phyloP scores from a whole-genome alignment of 1,140 invertebrate species.

The Nomia melanderi region DNA sequence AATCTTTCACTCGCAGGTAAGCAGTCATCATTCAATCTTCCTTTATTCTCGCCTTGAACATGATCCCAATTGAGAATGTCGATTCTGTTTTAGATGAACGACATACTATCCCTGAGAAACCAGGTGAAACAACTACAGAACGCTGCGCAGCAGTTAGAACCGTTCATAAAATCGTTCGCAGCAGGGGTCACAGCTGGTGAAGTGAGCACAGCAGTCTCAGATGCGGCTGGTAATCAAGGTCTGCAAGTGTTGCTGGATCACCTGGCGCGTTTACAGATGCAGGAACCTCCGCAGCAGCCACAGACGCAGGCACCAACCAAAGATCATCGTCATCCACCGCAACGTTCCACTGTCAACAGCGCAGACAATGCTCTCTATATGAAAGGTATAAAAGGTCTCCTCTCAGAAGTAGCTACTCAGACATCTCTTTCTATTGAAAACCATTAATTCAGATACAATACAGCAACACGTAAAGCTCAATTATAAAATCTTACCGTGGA shows the following conservation, averaged over 20 bases:
- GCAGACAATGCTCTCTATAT: conserved; percentile 77
- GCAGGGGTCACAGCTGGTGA: conserved; percentile 75
- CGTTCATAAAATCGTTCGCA: conserved; percentile 84
- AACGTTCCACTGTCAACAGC: conserved; percentile 63
- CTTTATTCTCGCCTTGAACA: too few relatives aligned
- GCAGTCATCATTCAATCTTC: too few relatives aligned
- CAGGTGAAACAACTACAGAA: conserved; percentile 86
- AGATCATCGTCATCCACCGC: conserved; percentile 75
- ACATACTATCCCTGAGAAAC: conserved; percentile 84
- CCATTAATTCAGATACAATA: too few relatives aligned
- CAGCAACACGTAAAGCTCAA: too few relatives aligned
- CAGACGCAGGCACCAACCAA: conserved; percentile 71
- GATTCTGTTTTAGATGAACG: conserved; percentile 82
- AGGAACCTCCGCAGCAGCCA: conserved; percentile 72
- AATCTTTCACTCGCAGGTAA: conserved; percentile 84
- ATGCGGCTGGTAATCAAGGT: conserved; percentile 78
- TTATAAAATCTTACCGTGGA: too few relatives aligned
- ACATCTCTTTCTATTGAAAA: too few relatives aligned
- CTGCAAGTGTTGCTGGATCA: conserved; percentile 83
- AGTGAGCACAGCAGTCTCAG: conserved; percentile 71
- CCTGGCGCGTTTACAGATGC: conserved; percentile 80
- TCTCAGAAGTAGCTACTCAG: too few relatives aligned
- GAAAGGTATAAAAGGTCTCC: conserved; percentile 73
- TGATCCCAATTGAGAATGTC: too few relatives aligned
- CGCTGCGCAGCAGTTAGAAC: conserved; percentile 84